Evolutionary conservation across 2,888 invertebrate species (phyloP), one percentile per base, ranked within the genome.

Genomic region (Spilarctia lutea): DNA sequence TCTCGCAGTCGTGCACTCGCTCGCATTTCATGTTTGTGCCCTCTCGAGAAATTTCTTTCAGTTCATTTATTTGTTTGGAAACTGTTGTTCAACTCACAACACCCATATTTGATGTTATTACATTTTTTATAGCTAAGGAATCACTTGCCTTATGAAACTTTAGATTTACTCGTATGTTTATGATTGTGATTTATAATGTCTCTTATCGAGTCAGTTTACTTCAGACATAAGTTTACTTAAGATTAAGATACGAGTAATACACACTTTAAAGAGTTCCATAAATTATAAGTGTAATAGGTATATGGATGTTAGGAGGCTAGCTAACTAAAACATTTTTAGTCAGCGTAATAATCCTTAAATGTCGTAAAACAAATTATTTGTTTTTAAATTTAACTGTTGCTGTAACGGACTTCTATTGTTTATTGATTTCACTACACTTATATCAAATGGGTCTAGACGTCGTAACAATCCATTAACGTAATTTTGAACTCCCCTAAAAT

Each of bases 61-160:
- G 93, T 94, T 94, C 94, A 92, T 94, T 94, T 94, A 91, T 92
- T 93, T 93, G 92, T 94, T 94, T 92, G 92, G 84, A 86, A 86
- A 91, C 91, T 86, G 88, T 91, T 91, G 91, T 91, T 91, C 90
- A 87, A 88, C 90, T 88, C 88, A 89, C 87, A 87, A 89, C 88
- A 87, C 85, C 81, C 86, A 85, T 90, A 87, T 91, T 91, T 88
- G 85, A 85, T 83, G 86, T 86, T 75, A 69, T 80, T 87, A 87
- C 83, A 86, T 89, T 87, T 89, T 89, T 90, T 89, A 89, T 88
- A 87, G 86, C 83, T 87, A 85, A 80, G 75, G 79, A 83, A 86
- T 88, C 87, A 85, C 86, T 87, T 83, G 82, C 75, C n/a, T 81
- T 75, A 73, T 67, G 65, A 60, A 79, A 76, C 76, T 79, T 78